phyloP scores from a whole-genome alignment of 2,888 invertebrate species.

The Labia minor region DNA sequence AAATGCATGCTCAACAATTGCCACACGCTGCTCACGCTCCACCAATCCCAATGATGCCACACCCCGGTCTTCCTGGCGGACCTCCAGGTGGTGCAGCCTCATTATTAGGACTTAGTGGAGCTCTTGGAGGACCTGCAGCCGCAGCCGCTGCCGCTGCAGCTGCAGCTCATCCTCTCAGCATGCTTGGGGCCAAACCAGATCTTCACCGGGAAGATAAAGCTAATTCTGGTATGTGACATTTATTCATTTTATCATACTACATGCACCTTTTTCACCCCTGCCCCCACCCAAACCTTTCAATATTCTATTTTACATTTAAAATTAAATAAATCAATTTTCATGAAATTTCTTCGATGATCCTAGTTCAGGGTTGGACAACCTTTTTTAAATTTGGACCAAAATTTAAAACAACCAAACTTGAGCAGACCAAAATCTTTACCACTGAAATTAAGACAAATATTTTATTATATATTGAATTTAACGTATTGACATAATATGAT shows the following conservation, averaged over 20 bases:
- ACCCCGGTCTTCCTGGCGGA: constrained; percentile 47
- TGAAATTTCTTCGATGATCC: too few relatives aligned
- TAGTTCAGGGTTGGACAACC: too few relatives aligned
- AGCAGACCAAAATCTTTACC: too few relatives aligned
- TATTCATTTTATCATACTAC: constrained; percentile 19
- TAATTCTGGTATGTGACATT: neutral
- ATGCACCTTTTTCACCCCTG: constrained; percentile 14
- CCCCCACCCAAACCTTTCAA: constrained; percentile 18
- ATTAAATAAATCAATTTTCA: too few relatives aligned
- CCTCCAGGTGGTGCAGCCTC: constrained; percentile 44
- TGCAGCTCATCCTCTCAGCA: constrained; percentile 62
- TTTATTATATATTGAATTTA: too few relatives aligned
- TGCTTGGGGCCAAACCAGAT: constrained; percentile 66
- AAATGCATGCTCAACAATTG: constrained; percentile 86
- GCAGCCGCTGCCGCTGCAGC: constrained; percentile 46
- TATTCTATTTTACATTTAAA: too few relatives aligned
- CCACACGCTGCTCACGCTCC: constrained; percentile 56
- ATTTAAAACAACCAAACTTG: too few relatives aligned
- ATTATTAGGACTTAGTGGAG: constrained; percentile 41
- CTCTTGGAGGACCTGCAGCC: constrained; percentile 33
- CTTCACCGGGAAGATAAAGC: constrained; percentile 53
- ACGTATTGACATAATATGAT: too few relatives aligned
- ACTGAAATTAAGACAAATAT: too few relatives aligned
- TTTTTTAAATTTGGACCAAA: too few relatives aligned
- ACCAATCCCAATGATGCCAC: constrained; percentile 59